These are phyloP conservation scores for Mus caroli DNA, from an alignment of 2,797 vertebrate species.

Conservation along the genomic window DNA sequence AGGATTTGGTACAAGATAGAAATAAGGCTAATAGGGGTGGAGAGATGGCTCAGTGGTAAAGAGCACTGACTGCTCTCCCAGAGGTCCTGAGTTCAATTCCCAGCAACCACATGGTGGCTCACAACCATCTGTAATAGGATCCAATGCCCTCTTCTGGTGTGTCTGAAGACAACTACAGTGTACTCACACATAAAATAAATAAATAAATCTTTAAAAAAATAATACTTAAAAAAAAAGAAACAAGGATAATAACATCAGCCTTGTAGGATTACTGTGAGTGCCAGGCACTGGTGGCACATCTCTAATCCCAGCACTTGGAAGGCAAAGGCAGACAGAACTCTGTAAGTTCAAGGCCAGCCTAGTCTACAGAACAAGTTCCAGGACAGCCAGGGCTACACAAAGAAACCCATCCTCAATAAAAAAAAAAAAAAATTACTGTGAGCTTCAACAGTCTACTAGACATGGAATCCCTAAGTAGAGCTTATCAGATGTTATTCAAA, in stretches of 20 bases:
- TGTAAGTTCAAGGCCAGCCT: neutral
- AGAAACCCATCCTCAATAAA: too few species aligned
- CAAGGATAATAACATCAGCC: neutral
- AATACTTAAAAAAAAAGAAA: too few species aligned
- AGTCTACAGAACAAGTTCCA: neutral
- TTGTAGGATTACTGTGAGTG: neutral
- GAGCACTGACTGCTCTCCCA: too few species aligned
- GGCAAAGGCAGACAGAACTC: neutral
- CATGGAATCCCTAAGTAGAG: neutral
- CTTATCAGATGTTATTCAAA: neutral
- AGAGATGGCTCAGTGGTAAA: too few species aligned
- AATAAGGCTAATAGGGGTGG: neutral
- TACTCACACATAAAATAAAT: too few species aligned
- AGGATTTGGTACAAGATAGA: neutral
- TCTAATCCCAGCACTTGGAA: neutral
- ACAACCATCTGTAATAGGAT: too few species aligned
- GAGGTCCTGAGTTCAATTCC: too few species aligned
- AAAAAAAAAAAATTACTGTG: neutral
- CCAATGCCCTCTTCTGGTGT: too few species aligned
- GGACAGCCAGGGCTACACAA: too few species aligned
- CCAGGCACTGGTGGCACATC: neutral
- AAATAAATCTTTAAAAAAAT: too few species aligned
- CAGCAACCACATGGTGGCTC: too few species aligned
- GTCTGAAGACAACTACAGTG: too few species aligned
- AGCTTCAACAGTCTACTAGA: neutral